These are phyloP conservation scores for Trichonephila inaurata DNA, from an alignment of 1,140 invertebrate species.

Conservation along the genomic window DNA sequence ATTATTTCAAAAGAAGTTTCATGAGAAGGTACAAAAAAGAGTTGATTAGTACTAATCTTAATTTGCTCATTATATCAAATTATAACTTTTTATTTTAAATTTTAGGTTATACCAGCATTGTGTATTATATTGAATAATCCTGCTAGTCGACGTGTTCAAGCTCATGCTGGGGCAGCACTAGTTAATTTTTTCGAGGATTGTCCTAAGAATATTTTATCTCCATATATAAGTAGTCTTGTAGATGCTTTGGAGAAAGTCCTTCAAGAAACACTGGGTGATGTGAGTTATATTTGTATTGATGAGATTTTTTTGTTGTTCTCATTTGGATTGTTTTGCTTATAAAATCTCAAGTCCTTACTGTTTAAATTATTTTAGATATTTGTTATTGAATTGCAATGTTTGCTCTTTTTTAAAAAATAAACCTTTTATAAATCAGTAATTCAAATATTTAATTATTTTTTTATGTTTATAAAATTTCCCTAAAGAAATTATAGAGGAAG, in stretches of 20 bases:
- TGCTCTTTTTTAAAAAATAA: too few relatives aligned
- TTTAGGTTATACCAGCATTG: constrained; percentile 91
- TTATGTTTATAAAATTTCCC: too few relatives aligned
- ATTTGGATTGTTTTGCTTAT: too few relatives aligned
- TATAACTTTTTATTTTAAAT: constrained; percentile 26
- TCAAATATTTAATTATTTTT: too few relatives aligned
- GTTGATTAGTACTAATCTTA: neutral
- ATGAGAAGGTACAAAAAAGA: constrained; percentile 85
- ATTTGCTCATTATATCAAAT: neutral
- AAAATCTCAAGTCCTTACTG: too few relatives aligned
- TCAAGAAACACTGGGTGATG: constrained; percentile 95
- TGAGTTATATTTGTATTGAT: constrained; percentile 78
- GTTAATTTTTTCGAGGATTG: constrained; percentile 99
- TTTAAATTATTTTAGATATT: too few relatives aligned
- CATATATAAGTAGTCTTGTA: constrained; percentile 95
- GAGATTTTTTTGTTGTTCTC: too few relatives aligned
- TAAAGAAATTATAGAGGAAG: too few relatives aligned
- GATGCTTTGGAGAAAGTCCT: constrained; percentile 94
- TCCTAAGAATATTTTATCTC: constrained; percentile 94
- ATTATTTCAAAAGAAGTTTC: constrained; percentile 98
- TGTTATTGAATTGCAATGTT: too few relatives aligned
- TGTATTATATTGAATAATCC: constrained; percentile 95
- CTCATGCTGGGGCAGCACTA: constrained; percentile 90
- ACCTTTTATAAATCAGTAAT: too few relatives aligned
- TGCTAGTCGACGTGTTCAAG: constrained; percentile 94